These are phyloP conservation scores for Micropoecilia bifurca DNA, from an alignment of 2,797 vertebrate species.

Conservation along the genomic window DNA sequence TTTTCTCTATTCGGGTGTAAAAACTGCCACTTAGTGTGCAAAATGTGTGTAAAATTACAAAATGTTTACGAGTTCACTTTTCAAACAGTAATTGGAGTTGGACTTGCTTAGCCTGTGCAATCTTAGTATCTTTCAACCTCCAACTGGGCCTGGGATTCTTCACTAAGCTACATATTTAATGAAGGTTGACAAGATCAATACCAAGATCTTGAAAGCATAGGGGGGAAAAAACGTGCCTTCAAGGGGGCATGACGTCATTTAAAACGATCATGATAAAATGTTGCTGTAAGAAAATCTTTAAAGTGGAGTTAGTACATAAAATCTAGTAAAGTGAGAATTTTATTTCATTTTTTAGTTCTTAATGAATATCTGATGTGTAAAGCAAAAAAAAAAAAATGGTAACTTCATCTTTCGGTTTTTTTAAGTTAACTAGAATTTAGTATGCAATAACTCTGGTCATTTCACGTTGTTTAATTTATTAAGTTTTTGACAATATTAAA, in stretches of 20 bases:
- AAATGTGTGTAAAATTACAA: neutral
- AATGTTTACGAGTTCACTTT: neutral
- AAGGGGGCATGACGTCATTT: neutral
- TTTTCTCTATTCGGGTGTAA: neutral
- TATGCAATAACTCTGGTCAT: neutral
- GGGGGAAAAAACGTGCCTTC: neutral
- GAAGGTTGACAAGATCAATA: constrained; percentile 64
- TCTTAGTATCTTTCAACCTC: constrained; percentile 22
- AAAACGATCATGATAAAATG: neutral
- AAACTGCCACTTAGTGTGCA: neutral
- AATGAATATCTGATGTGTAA: neutral
- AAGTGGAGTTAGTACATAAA: neutral
- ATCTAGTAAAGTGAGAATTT: neutral
- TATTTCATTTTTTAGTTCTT: neutral
- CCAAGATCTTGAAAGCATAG: constrained; percentile 24
- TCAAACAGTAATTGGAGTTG: constrained; percentile 1
- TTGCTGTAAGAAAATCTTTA: neutral
- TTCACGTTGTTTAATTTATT: neutral
- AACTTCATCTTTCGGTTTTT: neutral
- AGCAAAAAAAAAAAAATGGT: neutral
- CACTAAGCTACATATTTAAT: constrained; percentile 55
- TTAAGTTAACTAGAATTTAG: neutral
- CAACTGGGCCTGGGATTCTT: constrained; percentile 38
- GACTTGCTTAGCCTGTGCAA: constrained; percentile 21
- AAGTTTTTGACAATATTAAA: neutral